Percentiles rank a stretch among this genome's conserved stretches.
These are phyloP conservation scores for Masnerella sp. DNA, from an alignment of 2,888 invertebrate species.

Conservation along the genomic window DNA sequence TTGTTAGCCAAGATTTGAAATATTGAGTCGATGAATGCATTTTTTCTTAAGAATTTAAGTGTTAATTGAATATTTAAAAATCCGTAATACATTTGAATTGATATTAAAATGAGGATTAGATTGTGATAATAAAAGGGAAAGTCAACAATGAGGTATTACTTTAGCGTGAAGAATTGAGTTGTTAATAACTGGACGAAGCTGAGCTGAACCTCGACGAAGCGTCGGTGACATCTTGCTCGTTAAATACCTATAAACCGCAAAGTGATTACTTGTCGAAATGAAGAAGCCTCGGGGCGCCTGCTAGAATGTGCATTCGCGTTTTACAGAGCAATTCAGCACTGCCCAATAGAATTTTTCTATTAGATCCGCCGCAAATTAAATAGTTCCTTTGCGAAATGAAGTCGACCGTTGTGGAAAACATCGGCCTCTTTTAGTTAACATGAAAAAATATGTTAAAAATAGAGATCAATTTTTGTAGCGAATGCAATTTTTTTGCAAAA, in stretches of 20 bases:
- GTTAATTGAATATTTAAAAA: too few relatives aligned
- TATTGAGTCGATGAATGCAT: too few relatives aligned
- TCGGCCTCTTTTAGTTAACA: too few relatives aligned
- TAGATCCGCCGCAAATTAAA: conserved; percentile 35
- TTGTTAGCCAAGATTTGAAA: too few relatives aligned
- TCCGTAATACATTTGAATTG: too few relatives aligned
- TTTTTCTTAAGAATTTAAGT: too few relatives aligned
- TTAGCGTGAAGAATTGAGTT: too few relatives aligned
- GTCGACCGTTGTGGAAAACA: neutral
- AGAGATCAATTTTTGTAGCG: too few relatives aligned
- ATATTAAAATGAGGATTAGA: too few relatives aligned
- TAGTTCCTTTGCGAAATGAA: conserved; percentile 18
- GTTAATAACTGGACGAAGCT: conserved; percentile 17
- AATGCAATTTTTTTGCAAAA: too few relatives aligned
- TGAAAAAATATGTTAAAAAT: neutral
- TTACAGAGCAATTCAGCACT: conserved; percentile 30
- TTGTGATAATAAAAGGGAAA: too few relatives aligned
- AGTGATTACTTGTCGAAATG: conserved; percentile 53
- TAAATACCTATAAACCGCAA: conserved; percentile 54
- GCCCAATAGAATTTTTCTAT: conserved; percentile 36
- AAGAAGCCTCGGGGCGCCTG: conserved; percentile 24
- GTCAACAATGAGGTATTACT: too few relatives aligned
- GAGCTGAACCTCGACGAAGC: conserved; percentile 20
- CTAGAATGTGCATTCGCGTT: conserved; percentile 30
- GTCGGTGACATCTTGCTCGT: conserved; percentile 46